Evolutionary conservation across 2,797 vertebrate species (phyloP), one percentile per base, ranked within the genome.

Genomic region (Pipistrellus kuhlii): DNA sequence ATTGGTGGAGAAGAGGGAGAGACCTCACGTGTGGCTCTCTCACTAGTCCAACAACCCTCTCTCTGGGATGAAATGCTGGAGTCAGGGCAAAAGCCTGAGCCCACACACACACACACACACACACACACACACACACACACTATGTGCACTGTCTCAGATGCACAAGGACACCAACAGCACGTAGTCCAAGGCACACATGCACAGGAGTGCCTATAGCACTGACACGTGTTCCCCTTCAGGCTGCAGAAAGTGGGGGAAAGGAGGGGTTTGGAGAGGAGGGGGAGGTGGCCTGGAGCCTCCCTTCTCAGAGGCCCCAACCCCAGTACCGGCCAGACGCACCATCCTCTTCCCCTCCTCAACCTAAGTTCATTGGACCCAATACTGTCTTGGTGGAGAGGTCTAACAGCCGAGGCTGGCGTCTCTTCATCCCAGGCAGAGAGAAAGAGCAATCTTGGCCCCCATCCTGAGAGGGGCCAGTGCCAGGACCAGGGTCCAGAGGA

Each of bases 301-400:
- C 8, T 93, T 30, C 69, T 55, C 62, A 69, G 72, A 92, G 77
- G 93, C 51, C 32, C 32, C 25, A 23, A 44, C 35, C 80, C 84
- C 51, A 25, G 14, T 5, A 57, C 5, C 27, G 84, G 76, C 85
- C 94, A 77, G 88, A 95, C 64, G 75, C 6, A 3, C 87, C 51
- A 57, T 57, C 32, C 44, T 66, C 66, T 8, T 11, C 14, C 20
- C 48, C 51, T 48, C 73, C 62, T 69, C 27, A 25, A 11, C n/a
- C 86, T 51, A 11, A 68, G 85, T 86, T 77, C 55, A 13, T 2
- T 0, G 83, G 81, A 88, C 90, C 95, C 95, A 97, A 97, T 92
- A 96, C 96, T 97, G 93, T 95, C 94, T 96, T 3, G 77, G 95
- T 95, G 93, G 23, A 85, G 94, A 96, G 86, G 90, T 93, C 89